These are phyloP conservation scores for Zophobas morio DNA, from an alignment of 1,140 invertebrate species.

Conservation along the genomic window DNA sequence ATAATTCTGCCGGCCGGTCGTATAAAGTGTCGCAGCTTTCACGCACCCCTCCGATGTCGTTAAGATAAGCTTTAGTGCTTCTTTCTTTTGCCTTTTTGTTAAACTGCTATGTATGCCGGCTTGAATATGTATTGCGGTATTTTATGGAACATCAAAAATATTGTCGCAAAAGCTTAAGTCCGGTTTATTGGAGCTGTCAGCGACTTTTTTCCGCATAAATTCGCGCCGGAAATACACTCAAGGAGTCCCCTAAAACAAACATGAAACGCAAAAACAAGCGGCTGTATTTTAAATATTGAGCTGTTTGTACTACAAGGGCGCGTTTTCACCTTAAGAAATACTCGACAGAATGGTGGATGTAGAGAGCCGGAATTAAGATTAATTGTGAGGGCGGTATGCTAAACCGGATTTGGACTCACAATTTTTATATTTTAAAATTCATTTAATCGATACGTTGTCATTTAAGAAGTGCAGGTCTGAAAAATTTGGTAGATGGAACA, in stretches of 20 bases:
- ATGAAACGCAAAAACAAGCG: not conserved
- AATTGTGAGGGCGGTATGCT: too few species aligned
- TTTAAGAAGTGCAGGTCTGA: too few species aligned
- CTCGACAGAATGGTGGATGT: too few species aligned
- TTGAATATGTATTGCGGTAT: slow-evolving; percentile 53
- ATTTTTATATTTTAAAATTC: too few species aligned
- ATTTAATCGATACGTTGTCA: too few species aligned
- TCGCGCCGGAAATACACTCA: not conserved
- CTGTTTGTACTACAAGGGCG: too few species aligned
- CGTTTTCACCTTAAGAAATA: too few species aligned
- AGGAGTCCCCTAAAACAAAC: not conserved
- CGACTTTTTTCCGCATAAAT: slow-evolving; percentile 36
- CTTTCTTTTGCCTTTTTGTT: slow-evolving; percentile 46
- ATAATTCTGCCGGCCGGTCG: slow-evolving; percentile 45
- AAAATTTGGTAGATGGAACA: too few species aligned
- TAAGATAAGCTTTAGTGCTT: slow-evolving; percentile 53
- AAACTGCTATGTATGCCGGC: slow-evolving; percentile 47
- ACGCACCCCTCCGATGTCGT: slow-evolving; percentile 51
- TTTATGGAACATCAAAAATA: slow-evolving; percentile 50
- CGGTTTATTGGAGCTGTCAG: slow-evolving; percentile 32
- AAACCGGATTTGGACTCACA: too few species aligned
- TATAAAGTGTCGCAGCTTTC: slow-evolving; percentile 44
- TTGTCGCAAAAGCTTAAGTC: slow-evolving; percentile 40
- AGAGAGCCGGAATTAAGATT: too few species aligned
- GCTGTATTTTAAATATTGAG: not conserved